Percentiles rank a stretch among this genome's conserved stretches.
These are phyloP conservation scores for Eumeta japonica DNA, from an alignment of 1,140 invertebrate species.

Conservation along the genomic window DNA sequence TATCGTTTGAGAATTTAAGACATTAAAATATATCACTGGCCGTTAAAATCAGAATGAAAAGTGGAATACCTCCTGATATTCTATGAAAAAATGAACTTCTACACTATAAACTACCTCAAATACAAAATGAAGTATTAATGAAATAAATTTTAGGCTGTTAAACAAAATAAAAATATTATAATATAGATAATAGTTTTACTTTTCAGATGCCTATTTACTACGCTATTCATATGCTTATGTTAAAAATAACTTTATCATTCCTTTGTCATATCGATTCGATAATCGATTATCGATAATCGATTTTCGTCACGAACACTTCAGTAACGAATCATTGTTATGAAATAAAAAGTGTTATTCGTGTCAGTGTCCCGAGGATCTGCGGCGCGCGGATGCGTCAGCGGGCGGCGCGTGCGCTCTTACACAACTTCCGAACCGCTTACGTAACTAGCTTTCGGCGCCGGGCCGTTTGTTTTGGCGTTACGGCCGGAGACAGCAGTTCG, in stretches of 20 bases:
- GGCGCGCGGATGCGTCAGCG: conserved; percentile 17
- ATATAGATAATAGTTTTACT: background rate
- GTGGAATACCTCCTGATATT: too few relatives aligned
- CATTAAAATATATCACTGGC: too few relatives aligned
- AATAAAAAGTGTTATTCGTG: conserved; percentile 42
- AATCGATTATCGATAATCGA: background rate
- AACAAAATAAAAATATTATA: too few relatives aligned
- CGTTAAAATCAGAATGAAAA: too few relatives aligned
- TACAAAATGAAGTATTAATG: too few relatives aligned
- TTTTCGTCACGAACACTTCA: too few relatives aligned
- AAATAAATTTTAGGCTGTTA: too few relatives aligned
- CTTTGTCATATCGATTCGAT: background rate
- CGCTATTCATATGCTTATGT: background rate
- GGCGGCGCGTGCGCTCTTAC: background rate
- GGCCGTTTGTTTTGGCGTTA: background rate
- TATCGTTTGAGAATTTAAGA: too few relatives aligned
- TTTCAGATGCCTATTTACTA: background rate
- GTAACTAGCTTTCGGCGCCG: background rate
- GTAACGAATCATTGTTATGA: too few relatives aligned
- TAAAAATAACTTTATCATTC: background rate
- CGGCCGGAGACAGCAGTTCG: background rate
- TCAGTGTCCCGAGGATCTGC: conserved; percentile 43
- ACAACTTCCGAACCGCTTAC: background rate
- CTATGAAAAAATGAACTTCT: too few relatives aligned
- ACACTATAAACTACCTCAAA: too few relatives aligned